phyloP scores from a whole-genome alignment of 2,797 vertebrate species.

The Podargus strigoides region DNA sequence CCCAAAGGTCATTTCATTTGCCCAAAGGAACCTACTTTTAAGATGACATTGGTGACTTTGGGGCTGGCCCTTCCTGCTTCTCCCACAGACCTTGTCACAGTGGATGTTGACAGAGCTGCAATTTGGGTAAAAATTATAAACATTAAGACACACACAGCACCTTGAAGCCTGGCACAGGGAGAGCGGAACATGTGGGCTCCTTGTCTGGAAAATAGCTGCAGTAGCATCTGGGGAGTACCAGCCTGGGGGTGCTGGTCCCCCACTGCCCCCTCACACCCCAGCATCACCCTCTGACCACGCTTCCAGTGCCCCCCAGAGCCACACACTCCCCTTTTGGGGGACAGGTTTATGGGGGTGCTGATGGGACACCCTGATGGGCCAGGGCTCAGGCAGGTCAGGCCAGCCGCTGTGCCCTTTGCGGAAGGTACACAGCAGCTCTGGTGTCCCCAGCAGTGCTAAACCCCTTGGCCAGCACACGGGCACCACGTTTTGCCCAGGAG shows the following conservation, averaged over 20 bases:
- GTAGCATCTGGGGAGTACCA: not conserved
- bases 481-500: fast-evolving
- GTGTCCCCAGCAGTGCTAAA: not conserved
- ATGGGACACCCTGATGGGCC: fast-evolving
- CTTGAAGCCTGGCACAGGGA: not conserved
- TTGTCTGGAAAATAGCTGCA: not conserved
- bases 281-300: not conserved
- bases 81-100: not conserved
- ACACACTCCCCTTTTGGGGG: not conserved
- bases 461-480: not conserved
- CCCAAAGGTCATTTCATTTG: not conserved
- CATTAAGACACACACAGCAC: not conserved
- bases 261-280: too few relatives aligned
- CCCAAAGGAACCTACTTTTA: not conserved
- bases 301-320: not conserved
- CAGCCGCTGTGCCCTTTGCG: not conserved
- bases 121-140: not conserved
- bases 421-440: not conserved
- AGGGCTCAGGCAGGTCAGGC: not conserved
- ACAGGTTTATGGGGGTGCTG: not conserved
- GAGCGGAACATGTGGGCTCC: fast-evolving
- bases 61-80: not conserved
- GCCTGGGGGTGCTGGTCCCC: fast-evolving
- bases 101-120: not conserved
- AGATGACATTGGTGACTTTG: not conserved